Percentiles rank a stretch among this genome's conserved stretches.
These are phyloP conservation scores for Todiramphus chloris DNA, from an alignment of 2,113 vertebrate species.

Conservation along the genomic window DNA sequence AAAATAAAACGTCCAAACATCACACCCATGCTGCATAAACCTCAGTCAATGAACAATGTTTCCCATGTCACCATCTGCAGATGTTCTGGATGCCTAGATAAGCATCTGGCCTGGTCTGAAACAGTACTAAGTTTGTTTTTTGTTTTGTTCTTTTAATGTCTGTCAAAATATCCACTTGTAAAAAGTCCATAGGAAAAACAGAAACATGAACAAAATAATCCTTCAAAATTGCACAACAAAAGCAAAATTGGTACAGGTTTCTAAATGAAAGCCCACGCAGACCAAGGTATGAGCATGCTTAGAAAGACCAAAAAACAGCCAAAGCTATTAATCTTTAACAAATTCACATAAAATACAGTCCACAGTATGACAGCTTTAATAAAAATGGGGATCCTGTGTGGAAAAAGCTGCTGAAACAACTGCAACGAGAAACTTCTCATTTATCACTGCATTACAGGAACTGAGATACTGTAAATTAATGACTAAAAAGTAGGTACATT, in stretches of 20 bases:
- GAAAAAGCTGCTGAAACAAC: neutral
- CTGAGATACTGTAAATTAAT: neutral
- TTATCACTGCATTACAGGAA: neutral
- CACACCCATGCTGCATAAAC: neutral
- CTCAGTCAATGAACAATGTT: neutral
- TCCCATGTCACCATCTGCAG: neutral
- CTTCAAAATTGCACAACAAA: neutral
- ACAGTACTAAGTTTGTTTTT: neutral
- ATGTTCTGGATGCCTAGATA: slow-evolving; percentile 16
- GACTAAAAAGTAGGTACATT: neutral
- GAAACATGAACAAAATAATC: neutral
- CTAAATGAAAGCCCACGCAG: neutral
- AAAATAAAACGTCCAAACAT: neutral
- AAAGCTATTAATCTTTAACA: neutral
- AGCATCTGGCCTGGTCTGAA: slow-evolving; percentile 16
- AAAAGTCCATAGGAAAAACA: neutral
- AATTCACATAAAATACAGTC: neutral
- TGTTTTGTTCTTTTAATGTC: neutral
- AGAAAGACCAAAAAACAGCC: neutral
- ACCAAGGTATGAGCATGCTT: neutral
- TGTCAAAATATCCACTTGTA: neutral
- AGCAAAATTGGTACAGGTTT: neutral
- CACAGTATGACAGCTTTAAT: neutral
- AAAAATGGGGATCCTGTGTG: neutral
- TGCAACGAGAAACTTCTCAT: neutral